phyloP scores from a whole-genome alignment of 2,888 invertebrate species.

The Acholoe squamosa region DNA sequence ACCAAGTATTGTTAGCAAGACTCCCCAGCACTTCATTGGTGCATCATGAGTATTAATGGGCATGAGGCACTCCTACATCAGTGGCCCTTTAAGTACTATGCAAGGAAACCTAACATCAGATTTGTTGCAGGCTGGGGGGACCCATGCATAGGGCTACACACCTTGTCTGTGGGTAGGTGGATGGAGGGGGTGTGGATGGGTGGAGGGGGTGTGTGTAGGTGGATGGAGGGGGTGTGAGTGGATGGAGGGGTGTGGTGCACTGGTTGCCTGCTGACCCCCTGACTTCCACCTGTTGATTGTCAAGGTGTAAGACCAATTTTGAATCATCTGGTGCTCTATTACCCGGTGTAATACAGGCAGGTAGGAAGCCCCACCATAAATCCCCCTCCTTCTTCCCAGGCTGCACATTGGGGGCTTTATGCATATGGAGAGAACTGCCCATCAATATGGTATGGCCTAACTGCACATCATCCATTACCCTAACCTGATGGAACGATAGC shows the following conservation, averaged over 20 bases:
- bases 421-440: neutral
- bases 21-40: too few relatives aligned
- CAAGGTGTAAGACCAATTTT: neutral
- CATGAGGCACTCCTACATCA: too few relatives aligned
- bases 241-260: neutral
- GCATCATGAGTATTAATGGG: too few relatives aligned
- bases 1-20: too few relatives aligned
- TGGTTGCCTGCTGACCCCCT: neutral
- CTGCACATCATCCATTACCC: slow-evolving; percentile 29
- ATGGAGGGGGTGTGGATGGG: too few relatives aligned
- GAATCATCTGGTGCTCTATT: slow-evolving; percentile 16
- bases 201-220: too few relatives aligned
- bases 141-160: too few relatives aligned
- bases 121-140: neutral
- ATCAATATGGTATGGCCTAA: neutral
- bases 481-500: neutral
- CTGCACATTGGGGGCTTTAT: slow-evolving; percentile 20
- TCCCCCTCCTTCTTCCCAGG: neutral
- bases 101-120: neutral
- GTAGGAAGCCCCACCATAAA: neutral
- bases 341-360: neutral
- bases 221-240: too few relatives aligned
- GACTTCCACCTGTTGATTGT: slow-evolving; percentile 30
- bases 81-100: too few relatives aligned
- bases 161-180: too few relatives aligned